These are phyloP conservation scores for Tromatobia lineatoria DNA, from an alignment of 2,888 invertebrate genomes.

Conservation along the genomic window DNA sequence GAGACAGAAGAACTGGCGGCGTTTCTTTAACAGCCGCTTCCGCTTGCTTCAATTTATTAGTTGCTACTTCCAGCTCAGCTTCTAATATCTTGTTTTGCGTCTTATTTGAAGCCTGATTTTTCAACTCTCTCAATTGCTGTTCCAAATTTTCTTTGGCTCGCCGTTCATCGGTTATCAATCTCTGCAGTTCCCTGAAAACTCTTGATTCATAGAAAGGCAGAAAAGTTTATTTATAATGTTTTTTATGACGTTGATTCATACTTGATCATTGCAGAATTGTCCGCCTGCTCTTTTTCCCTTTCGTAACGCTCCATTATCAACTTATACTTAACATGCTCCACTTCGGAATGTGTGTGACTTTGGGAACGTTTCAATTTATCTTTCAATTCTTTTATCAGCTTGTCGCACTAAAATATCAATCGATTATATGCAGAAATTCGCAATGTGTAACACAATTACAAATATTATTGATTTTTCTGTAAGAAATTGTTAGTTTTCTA, in stretches of 20 bases:
- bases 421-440: conserved; percentile 12
- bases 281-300: conserved; percentile 92
- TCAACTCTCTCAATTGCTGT: conserved; percentile 87
- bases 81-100: conserved; percentile 86
- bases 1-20: conserved; percentile 88
- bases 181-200: conserved; percentile 90
- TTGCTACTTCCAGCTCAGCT: conserved; percentile 89
- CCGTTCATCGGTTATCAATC: conserved; percentile 91
- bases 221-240: neutral
- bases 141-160: conserved; percentile 91
- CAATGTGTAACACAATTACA: neutral
- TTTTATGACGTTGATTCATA: conserved; percentile 74
- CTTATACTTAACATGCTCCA: conserved; percentile 90
- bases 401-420: conserved; percentile 87
- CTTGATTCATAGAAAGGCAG: neutral
- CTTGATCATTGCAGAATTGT: conserved; percentile 92
- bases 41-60: conserved; percentile 88
- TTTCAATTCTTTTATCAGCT: conserved; percentile 87
- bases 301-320: conserved; percentile 93
- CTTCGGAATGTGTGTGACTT: conserved; percentile 87
- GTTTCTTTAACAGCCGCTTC: conserved; percentile 88
- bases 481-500: neutral
- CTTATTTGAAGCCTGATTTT: conserved; percentile 85
- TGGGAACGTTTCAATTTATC: conserved; percentile 88
- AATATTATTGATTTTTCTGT: neutral